phyloP scores from a whole-genome alignment of 2,113 vertebrate genomes.

The Rhinolophus sinicus region DNA sequence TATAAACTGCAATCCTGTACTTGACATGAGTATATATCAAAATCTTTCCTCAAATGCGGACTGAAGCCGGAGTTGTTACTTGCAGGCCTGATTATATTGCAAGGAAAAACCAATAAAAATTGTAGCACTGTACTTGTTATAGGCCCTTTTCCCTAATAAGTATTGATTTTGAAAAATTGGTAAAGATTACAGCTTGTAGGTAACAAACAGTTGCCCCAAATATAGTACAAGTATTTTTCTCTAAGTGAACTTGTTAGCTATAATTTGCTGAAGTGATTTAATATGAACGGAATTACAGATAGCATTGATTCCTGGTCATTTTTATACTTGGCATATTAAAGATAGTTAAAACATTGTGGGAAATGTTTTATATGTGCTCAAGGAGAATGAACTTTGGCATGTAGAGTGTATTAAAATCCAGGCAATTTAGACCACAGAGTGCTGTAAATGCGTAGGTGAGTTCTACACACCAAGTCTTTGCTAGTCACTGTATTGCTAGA shows the following conservation, averaged over 20 bases:
- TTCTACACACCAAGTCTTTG: neutral
- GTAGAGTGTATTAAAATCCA: neutral
- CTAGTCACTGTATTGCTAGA: neutral
- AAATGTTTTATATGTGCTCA: neutral
- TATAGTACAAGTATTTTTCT: neutral
- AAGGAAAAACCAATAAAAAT: slow-evolving; percentile 65
- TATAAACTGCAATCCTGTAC: slow-evolving; percentile 43
- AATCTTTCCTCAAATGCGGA: slow-evolving; percentile 54
- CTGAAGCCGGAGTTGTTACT: slow-evolving; percentile 45
- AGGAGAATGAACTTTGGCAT: neutral
- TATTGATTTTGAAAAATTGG: slow-evolving; percentile 48
- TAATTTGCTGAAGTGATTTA: neutral
- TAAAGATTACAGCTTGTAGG: slow-evolving; percentile 46
- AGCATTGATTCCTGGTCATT: neutral
- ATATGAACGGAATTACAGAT: slow-evolving; percentile 15
- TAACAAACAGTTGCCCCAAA: slow-evolving; percentile 32
- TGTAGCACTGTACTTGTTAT: slow-evolving; percentile 6
- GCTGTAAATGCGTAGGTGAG: neutral
- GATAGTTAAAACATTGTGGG: neutral
- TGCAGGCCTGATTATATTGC: slow-evolving; percentile 52
- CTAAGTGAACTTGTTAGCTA: neutral
- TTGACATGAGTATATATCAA: slow-evolving; percentile 70
- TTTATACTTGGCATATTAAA: neutral
- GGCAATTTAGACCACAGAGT: neutral
- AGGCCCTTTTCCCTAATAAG: slow-evolving; percentile 56